These are phyloP conservation scores for Plecotus auritus DNA, from an alignment of 2,113 vertebrate genomes.

Conservation along the genomic window DNA sequence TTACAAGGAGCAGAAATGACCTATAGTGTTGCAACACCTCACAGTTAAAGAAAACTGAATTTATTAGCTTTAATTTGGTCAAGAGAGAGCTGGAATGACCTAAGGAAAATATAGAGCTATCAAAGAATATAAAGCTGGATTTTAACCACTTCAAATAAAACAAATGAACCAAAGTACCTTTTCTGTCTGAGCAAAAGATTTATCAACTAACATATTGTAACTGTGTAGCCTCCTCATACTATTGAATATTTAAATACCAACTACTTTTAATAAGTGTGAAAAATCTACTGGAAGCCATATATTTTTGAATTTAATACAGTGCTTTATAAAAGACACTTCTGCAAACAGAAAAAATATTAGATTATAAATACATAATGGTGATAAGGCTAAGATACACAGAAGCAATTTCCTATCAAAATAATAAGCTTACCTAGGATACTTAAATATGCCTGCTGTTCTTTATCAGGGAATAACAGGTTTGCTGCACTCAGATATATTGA, in stretches of 20 bases:
- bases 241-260: slow-evolving; percentile 14
- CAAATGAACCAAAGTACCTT: not conserved
- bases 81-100: not conserved
- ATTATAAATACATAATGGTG: slow-evolving; percentile 22
- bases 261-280: not conserved
- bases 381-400: slow-evolving; percentile 42
- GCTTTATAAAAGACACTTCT: not conserved
- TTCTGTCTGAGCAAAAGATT: slow-evolving; percentile 4
- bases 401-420: slow-evolving; percentile 34
- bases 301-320: not conserved
- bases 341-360: not conserved
- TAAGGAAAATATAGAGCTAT: not conserved
- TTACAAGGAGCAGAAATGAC: not conserved
- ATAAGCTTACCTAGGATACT: slow-evolving; percentile 38
- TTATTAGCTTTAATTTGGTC: not conserved
- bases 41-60: not conserved
- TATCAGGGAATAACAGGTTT: slow-evolving; percentile 13
- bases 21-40: not conserved
- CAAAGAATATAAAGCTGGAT: not conserved
- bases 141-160: not conserved
- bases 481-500: not conserved
- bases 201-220: not conserved
- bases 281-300: not conserved
- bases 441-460: slow-evolving; percentile 39
- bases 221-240: not conserved